A percentile compares a stretch with the other conserved stretches of the same genome.
These are phyloP conservation scores for Pristionchus mayeri DNA, from an alignment of 2,888 invertebrate species.

Conservation along the genomic window DNA sequence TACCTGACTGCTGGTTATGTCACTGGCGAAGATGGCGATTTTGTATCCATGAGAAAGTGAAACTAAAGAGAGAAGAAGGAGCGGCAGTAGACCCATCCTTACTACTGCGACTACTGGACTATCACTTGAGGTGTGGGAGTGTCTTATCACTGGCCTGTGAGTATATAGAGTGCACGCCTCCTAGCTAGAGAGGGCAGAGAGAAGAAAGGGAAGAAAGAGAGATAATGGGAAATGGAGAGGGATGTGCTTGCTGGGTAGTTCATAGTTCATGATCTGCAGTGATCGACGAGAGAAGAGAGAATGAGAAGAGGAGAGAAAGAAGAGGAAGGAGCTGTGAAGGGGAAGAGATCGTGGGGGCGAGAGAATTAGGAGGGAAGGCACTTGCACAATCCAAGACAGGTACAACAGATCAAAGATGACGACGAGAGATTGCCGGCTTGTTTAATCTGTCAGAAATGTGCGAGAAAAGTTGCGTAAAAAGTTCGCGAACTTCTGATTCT, in stretches of 20 bases:
- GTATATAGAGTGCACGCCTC: neutral
- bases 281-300: slow-evolving; percentile 4
- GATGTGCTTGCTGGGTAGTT: neutral
- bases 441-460: too few relatives aligned
- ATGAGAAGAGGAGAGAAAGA: neutral
- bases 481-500: too few relatives aligned
- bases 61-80: neutral
- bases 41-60: neutral
- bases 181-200: slow-evolving; percentile 15
- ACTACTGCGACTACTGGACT: neutral
- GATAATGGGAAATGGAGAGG: neutral
- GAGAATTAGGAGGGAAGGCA: neutral
- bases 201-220: neutral
- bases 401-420: too few relatives aligned
- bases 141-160: neutral
- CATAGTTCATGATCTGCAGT: neutral
- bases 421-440: too few relatives aligned
- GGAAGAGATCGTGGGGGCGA: neutral
- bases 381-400: slow-evolving; percentile 18
- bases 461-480: too few relatives aligned
- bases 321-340: neutral
- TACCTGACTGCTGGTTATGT: slow-evolving; percentile 24
- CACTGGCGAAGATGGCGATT: neutral
- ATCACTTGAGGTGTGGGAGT: neutral
- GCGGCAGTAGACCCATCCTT: neutral